Evolutionary conservation across 1,140 invertebrate species (phyloP).

Genomic region (Batillaria attramentaria): DNA sequence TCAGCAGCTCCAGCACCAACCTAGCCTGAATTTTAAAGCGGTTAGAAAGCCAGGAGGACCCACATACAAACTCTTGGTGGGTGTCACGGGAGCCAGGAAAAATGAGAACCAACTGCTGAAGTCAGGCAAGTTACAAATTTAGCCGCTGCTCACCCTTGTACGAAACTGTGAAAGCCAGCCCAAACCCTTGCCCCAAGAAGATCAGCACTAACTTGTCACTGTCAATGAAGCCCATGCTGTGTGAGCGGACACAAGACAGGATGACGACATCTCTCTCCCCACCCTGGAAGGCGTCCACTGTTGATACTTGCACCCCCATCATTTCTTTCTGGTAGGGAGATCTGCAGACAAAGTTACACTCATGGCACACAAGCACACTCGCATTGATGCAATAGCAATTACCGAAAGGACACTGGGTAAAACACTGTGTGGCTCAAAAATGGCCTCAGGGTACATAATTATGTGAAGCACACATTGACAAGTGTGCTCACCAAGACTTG

Average conservation of each 20-base stretch:
- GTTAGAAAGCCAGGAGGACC: background rate
- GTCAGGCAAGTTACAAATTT: background rate
- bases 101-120: background rate
- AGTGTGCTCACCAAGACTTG: too few species aligned
- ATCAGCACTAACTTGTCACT: constrained; percentile 59
- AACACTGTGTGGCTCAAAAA: background rate
- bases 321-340: constrained; percentile 39
- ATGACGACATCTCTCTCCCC: constrained; percentile 66
- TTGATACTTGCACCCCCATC: constrained; percentile 59
- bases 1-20: too few species aligned
- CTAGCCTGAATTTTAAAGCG: too few species aligned
- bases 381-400: background rate
- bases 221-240: constrained; percentile 61
- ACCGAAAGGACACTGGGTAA: background rate
- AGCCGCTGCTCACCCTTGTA: too few species aligned
- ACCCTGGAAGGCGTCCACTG: constrained; percentile 68
- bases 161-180: too few species aligned
- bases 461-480: too few species aligned
- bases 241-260: constrained; percentile 63
- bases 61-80: background rate
- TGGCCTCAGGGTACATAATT: background rate
- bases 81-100: background rate
- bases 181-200: too few species aligned
- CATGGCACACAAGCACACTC: background rate
- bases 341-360: constrained; percentile 33